phyloP scores from a whole-genome alignment of 64 coral and sea anemone species.

The Montipora capricornis region DNA sequence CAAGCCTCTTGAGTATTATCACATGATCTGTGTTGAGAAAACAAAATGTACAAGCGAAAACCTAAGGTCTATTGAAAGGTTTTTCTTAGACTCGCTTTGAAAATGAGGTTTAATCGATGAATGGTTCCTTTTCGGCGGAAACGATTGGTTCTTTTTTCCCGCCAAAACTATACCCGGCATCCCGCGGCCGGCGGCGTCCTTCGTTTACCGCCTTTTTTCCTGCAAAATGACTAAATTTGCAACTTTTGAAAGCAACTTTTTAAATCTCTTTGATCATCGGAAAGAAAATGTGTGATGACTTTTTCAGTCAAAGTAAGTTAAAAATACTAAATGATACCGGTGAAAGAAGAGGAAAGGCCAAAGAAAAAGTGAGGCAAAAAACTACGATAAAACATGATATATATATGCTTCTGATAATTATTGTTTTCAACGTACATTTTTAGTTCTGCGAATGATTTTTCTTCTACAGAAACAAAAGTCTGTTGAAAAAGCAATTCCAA shows the following conservation, averaged over 20 bases:
- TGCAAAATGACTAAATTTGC: too few relatives aligned
- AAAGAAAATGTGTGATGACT: neutral
- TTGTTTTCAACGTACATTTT: neutral
- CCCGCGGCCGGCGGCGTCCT: too few relatives aligned
- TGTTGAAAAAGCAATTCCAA: conserved; percentile 38
- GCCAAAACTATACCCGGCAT: neutral
- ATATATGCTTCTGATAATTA: neutral
- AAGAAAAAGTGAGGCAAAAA: neutral
- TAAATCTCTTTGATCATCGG: neutral
- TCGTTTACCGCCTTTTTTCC: neutral
- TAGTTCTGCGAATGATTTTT: neutral
- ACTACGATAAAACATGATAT: neutral
- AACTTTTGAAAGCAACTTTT: too few relatives aligned
- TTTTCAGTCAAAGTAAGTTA: neutral
- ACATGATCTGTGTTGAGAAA: too few relatives aligned
- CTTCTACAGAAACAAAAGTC: neutral
- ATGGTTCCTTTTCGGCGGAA: neutral
- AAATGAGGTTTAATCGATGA: too few relatives aligned
- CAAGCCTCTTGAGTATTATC: too few relatives aligned
- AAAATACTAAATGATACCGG: neutral
- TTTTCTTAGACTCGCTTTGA: too few relatives aligned
- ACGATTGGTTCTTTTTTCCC: neutral
- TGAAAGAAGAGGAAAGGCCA: neutral
- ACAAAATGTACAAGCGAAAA: too few relatives aligned
- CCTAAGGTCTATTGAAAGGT: too few relatives aligned